Percentiles rank a stretch among this genome's conserved stretches.
phyloP scores from a whole-genome alignment of 2,113 vertebrate genomes.

The Hydropotes inermis region DNA sequence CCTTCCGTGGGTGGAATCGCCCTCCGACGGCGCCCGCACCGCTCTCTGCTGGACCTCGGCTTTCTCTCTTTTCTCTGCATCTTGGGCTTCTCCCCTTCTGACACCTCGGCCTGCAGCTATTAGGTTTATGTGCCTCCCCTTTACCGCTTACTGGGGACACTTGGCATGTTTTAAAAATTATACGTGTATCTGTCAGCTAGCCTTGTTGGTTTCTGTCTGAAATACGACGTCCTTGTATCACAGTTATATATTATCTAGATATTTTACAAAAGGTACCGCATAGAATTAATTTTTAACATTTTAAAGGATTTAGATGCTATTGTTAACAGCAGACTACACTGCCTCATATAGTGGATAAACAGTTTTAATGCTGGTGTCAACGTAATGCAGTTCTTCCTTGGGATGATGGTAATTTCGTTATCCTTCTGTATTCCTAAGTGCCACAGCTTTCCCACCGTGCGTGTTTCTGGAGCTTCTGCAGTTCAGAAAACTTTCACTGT shows the following conservation, averaged over 20 bases:
- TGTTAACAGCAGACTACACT: not conserved
- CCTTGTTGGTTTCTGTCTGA: not conserved
- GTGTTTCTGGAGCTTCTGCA: not conserved
- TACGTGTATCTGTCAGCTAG: not conserved
- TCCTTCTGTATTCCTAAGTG: not conserved
- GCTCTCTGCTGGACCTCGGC: not conserved
- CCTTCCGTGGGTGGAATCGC: not conserved
- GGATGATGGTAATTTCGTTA: not conserved
- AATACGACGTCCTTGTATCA: not conserved
- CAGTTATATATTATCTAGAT: not conserved
- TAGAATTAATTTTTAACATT: not conserved
- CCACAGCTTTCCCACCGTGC: not conserved
- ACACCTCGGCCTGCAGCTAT: not conserved
- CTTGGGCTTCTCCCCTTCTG: not conserved
- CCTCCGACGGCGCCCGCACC: not conserved
- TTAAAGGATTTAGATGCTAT: not conserved
- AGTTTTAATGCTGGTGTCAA: not conserved
- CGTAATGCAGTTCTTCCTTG: not conserved
- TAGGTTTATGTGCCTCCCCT: fast-evolving
- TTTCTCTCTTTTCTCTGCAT: not conserved
- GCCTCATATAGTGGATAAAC: not conserved
- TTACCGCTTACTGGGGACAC: not conserved
- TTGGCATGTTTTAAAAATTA: not conserved
- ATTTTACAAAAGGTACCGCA: not conserved
- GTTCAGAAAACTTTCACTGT: not conserved